phyloP scores from a whole-genome alignment of 2,888 invertebrate genomes.

The Urechis unicinctus region DNA sequence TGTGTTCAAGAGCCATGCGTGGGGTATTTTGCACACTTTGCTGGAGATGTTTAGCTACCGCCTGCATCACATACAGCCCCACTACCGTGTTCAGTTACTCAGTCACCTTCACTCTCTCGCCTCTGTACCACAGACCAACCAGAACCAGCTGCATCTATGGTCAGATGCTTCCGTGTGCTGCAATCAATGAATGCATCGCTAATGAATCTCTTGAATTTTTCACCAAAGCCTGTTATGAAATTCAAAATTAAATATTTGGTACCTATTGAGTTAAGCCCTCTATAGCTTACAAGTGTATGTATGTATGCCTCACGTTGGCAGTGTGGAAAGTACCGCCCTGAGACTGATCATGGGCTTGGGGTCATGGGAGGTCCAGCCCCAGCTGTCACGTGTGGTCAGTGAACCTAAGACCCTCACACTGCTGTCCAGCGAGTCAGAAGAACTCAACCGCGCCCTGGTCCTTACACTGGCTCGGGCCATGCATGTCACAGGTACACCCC shows the following conservation, averaged over 20 bases:
- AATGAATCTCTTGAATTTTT: too few species aligned
- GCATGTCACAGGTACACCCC: constrained; percentile 74
- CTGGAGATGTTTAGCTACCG: constrained; percentile 95
- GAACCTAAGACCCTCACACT: constrained; percentile 75
- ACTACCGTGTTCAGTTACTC: constrained; percentile 85
- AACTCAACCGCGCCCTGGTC: constrained; percentile 86
- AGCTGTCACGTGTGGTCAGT: constrained; percentile 81
- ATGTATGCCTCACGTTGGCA: constrained; percentile 10
- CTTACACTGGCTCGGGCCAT: constrained; percentile 87
- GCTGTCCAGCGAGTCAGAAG: constrained; percentile 89
- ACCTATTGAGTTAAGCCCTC: background rate
- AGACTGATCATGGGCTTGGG: constrained; percentile 81
- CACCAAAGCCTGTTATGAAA: too few species aligned
- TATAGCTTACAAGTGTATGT: too few species aligned
- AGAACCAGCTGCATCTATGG: constrained; percentile 89
- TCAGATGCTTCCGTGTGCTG: constrained; percentile 41
- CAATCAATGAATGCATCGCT: too few species aligned
- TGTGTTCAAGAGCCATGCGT: constrained; percentile 82
- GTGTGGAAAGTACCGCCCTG: constrained; percentile 82
- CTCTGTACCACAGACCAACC: constrained; percentile 87
- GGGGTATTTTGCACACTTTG: constrained; percentile 91
- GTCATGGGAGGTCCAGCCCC: constrained; percentile 90
- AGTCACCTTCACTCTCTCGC: constrained; percentile 87
- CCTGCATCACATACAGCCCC: constrained; percentile 92
- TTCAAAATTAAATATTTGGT: too few species aligned